phyloP scores from a whole-genome alignment of 2,797 vertebrate genomes.

The Meda fulgida region DNA sequence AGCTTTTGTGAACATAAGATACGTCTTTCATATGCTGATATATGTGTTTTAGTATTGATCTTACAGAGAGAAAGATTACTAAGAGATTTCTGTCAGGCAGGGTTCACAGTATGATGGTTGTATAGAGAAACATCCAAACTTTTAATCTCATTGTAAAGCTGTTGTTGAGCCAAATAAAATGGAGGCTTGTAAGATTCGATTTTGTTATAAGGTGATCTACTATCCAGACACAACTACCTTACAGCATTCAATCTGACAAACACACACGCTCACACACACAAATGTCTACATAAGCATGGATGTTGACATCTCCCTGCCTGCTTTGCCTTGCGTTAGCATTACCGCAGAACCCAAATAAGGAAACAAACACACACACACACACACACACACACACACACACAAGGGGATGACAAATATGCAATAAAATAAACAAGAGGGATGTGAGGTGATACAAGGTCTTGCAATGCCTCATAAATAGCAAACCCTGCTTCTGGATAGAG shows the following conservation, averaged over 20 bases:
- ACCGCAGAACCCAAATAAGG: constrained; percentile 22
- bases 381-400: constrained; percentile 10
- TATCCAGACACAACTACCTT: constrained; percentile 2
- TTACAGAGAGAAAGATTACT: neutral
- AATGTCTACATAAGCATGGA: constrained; percentile 23
- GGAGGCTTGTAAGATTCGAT: neutral
- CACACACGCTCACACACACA: neutral
- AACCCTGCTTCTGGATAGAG: constrained; percentile 59
- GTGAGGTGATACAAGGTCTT: constrained; percentile 59
- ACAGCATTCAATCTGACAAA: constrained; percentile 21
- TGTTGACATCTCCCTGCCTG: constrained; percentile 17
- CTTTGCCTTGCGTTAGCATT: constrained; percentile 18
- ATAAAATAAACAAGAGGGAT: constrained; percentile 51
- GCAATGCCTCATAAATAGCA: constrained; percentile 59
- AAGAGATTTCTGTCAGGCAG: neutral
- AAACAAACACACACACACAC: neutral
- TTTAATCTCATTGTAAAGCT: neutral
- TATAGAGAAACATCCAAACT: neutral
- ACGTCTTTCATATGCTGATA: neutral
- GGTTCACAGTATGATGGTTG: neutral
- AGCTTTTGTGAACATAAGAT: neutral
- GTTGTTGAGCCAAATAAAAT: constrained; percentile 6
- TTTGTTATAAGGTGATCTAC: constrained; percentile 7
- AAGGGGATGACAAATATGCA: constrained; percentile 47
- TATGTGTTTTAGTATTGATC: neutral